A percentile compares a stretch with the other conserved stretches of the same genome.
Conservation (phyloP, 2,113 vertebrate genomes). For the Cephalopterus ornatus region DNA sequence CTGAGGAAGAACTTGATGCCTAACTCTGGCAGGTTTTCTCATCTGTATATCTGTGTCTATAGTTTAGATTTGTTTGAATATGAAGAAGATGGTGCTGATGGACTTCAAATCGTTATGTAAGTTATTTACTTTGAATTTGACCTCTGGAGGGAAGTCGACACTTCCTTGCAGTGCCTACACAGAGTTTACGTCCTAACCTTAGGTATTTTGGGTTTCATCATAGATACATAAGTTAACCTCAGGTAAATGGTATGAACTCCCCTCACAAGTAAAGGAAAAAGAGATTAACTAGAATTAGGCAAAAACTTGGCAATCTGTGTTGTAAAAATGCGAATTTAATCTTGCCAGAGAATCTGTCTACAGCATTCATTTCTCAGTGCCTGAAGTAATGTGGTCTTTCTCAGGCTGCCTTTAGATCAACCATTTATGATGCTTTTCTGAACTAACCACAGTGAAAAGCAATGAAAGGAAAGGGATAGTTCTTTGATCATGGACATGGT, state of each 20-base stretch:
- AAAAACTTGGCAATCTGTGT: background rate
- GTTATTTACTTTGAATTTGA: background rate
- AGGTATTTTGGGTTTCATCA: background rate
- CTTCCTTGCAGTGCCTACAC: background rate
- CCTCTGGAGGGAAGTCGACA: background rate
- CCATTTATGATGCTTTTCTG: background rate
- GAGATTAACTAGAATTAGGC: background rate
- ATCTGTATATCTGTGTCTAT: background rate
- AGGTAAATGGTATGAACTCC: background rate
- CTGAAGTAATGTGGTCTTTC: background rate
- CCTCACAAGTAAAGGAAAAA: background rate
- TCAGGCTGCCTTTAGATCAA: background rate
- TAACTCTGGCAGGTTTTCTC: background rate
- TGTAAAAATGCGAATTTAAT: background rate
- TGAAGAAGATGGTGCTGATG: background rate
- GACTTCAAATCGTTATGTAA: background rate
- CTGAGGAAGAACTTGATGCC: background rate
- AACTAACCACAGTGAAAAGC: background rate
- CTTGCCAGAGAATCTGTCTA: background rate
- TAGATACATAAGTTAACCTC: background rate
- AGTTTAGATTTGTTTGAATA: background rate
- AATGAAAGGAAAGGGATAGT: background rate
- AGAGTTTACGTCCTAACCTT: background rate
- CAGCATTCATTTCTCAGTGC: background rate
- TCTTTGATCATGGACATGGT: background rate